A percentile compares a stretch with the other conserved stretches of the same genome.
phyloP scores from a whole-genome alignment of 2,797 vertebrate species.

The Enteromius anoplus region DNA sequence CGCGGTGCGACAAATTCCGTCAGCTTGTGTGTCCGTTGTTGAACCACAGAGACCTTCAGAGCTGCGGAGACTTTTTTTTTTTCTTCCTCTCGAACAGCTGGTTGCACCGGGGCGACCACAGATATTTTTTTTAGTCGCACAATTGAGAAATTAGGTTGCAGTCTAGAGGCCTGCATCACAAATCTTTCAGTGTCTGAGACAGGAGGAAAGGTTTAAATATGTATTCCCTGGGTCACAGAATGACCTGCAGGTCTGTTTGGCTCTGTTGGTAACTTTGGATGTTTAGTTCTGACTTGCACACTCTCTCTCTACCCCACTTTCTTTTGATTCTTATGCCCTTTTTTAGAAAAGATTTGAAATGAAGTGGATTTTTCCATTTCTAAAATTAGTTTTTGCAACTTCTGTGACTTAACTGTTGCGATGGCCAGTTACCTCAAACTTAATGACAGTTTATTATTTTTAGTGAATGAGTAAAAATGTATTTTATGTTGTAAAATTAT shows the following conservation, averaged over 20 bases:
- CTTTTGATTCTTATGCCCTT: neutral
- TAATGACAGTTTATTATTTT: too few relatives aligned
- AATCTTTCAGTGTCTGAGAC: slow-evolving; percentile 12
- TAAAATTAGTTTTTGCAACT: neutral
- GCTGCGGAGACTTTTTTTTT: too few relatives aligned
- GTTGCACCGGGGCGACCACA: too few relatives aligned
- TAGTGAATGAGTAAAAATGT: too few relatives aligned
- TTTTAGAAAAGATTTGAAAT: slow-evolving; percentile 4
- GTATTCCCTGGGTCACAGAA: slow-evolving; percentile 4
- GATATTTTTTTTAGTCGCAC: too few relatives aligned
- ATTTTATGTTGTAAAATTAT: neutral
- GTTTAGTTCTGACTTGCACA: neutral
- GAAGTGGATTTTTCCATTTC: neutral
- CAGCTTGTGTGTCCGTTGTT: too few relatives aligned
- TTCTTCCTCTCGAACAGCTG: too few relatives aligned
- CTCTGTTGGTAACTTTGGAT: neutral
- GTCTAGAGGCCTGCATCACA: neutral
- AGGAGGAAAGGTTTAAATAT: neutral
- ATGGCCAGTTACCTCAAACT: neutral
- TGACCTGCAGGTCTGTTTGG: neutral
- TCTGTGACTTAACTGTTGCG: neutral
- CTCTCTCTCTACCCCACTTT: neutral
- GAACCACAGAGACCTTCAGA: too few relatives aligned
- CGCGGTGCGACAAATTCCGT: too few relatives aligned
- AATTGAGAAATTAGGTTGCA: too few relatives aligned